Evolutionary conservation across 2,888 invertebrate species (phyloP), one percentile per base, ranked within the genome.

Genomic region (Trichogramma evanescens): DNA sequence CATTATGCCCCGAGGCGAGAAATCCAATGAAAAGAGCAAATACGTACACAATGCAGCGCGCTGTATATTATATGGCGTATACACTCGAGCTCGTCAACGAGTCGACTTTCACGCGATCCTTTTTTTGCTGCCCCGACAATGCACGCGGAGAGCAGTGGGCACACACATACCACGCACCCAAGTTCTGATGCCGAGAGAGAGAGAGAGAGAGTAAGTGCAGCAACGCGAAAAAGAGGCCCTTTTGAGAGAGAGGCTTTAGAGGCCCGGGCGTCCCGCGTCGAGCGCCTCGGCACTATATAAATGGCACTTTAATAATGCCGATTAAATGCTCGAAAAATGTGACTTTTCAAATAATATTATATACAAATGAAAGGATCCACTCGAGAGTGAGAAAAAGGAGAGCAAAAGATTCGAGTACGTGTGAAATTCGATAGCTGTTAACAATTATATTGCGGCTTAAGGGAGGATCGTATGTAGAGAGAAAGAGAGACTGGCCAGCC

Each of bases 251-350:
- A 46, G 46, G n/a, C 10, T 46, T 46, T 46, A 46, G 6, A 46
- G 46, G n/a, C 53, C 26, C 49, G 8, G 41, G 50, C 49, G 53
- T 7, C 52, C 39, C 10, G 10, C 44, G n/a, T 26, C 26, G 26
- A 26, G 26, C 13, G 13, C 13, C 13, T 13, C 13, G 13, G 41
- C 26, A 13, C 49, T 41, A 41, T 46, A 55, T n/a, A 56, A 54
- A 44, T 51, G 46, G 46, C 50, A 54, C 39, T 46, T 44, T 62
- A 62, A 58, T 58, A 58, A 51, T 54, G 52, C 5, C 52, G 58
- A 58, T 62, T 62, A 58, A 55, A 58, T 43, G 46, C 6, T 50
- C 13, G 13, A 10, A 13, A 26, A 26, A 26, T 26, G 26, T 26
- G 26, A 26, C 26, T 26, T 26, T 26, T 26, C 26, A 26, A 26